Conservation (phyloP, 2,113 vertebrate species). For the Lanius collurio region DNA sequence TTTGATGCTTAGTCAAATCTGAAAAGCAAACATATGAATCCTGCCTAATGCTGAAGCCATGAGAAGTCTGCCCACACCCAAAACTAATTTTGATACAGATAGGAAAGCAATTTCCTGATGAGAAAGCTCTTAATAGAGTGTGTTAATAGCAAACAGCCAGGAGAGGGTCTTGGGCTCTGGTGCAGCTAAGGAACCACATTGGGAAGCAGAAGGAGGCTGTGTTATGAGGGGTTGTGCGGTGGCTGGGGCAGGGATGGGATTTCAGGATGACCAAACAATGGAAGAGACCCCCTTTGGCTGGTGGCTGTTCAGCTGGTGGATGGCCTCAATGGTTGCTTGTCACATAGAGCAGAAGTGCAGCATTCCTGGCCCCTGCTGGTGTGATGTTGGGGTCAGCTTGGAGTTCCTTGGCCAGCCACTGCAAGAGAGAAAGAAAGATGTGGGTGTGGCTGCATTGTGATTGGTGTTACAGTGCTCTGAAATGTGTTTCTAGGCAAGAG, state of each 20-base stretch:
- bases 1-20: constrained; percentile 8
- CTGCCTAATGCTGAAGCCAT: background rate
- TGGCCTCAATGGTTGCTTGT: background rate
- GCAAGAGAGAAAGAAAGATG: background rate
- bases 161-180: background rate
- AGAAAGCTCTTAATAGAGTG: background rate
- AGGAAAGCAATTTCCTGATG: constrained; percentile 5
- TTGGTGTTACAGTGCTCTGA: background rate
- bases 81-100: constrained; percentile 25
- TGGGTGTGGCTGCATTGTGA: background rate
- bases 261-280: background rate
- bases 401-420: background rate
- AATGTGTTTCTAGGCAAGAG: background rate
- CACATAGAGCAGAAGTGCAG: background rate
- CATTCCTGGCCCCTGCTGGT: background rate
- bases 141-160: background rate
- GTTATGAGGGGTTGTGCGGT: background rate
- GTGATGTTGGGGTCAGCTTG: background rate
- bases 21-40: constrained; percentile 11
- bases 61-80: background rate
- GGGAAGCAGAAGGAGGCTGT: background rate
- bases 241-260: background rate
- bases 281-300: background rate
- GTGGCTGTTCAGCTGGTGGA: background rate
- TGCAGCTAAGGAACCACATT: background rate